Percentiles rank a stretch among this genome's conserved stretches.
phyloP scores from a whole-genome alignment of 2,113 vertebrate species.

The Uria lomvia region DNA sequence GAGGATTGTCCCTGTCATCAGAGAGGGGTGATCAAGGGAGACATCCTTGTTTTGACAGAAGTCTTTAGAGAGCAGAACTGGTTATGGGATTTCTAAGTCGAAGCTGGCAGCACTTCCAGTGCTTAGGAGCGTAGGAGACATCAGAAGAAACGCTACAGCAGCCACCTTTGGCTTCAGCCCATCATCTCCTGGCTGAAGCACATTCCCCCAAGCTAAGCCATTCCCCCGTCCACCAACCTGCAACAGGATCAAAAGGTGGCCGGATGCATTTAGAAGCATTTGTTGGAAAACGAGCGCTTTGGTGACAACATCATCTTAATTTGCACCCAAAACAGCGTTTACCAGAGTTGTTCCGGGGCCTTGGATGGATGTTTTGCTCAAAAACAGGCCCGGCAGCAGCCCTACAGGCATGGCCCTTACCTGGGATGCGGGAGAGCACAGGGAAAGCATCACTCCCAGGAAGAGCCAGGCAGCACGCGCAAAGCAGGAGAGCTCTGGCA shows the following conservation, averaged over 20 bases:
- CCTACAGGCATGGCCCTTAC: rapidly evolving
- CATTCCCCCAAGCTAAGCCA: too few species aligned
- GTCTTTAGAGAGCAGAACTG: background rate
- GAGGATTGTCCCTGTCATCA: rapidly evolving
- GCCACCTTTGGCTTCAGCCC: background rate
- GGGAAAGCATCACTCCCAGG: background rate
- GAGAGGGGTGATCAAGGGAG: background rate
- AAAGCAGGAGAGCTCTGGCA: background rate
- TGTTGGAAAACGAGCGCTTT: background rate
- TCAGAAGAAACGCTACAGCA: background rate
- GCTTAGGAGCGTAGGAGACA: background rate
- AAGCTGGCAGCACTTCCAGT: background rate
- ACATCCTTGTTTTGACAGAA: background rate
- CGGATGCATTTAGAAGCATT: too few species aligned
- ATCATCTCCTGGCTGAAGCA: background rate
- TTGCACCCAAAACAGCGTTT: background rate
- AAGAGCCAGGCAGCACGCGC: background rate
- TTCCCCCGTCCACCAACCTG: too few species aligned
- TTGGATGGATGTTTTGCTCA: background rate
- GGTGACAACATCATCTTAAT: background rate
- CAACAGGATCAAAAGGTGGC: background rate
- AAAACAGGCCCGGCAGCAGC: background rate
- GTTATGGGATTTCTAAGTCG: background rate
- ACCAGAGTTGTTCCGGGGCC: rapidly evolving
- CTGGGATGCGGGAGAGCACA: background rate